These are phyloP conservation scores for Argya squamiceps DNA, from an alignment of 2,797 vertebrate species.

Conservation along the genomic window DNA sequence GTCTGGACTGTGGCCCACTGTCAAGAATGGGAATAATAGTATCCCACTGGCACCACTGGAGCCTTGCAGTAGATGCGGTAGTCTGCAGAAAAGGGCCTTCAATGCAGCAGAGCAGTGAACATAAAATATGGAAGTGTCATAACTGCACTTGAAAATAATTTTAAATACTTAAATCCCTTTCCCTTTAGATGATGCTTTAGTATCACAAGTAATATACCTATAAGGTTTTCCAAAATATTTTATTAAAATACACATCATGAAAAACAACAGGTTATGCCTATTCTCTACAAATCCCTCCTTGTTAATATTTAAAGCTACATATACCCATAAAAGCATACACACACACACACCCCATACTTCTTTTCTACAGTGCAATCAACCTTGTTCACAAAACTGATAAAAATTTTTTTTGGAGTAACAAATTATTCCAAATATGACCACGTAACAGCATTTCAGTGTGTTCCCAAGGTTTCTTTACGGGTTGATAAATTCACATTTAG, in stretches of 20 bases:
- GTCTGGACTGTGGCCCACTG: neutral
- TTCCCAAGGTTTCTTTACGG: constrained; percentile 7
- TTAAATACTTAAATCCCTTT: neutral
- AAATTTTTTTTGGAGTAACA: neutral
- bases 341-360: too few relatives aligned
- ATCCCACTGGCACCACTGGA: neutral
- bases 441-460: neutral
- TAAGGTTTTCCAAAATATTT: neutral
- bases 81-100: neutral
- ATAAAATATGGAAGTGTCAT: neutral
- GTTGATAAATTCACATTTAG: constrained; percentile 7
- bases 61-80: neutral
- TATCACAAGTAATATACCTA: neutral
- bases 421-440: neutral
- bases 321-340: neutral
- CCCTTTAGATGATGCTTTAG: neutral
- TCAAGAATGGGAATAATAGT: too few relatives aligned
- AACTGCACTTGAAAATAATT: neutral
- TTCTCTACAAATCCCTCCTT: neutral
- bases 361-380: neutral
- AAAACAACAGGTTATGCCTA: neutral
- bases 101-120: neutral
- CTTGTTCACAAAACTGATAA: neutral
- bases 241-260: neutral
- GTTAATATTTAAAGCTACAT: neutral